Base-by-base conservation (phyloP, 2,888 invertebrate species). In the Ceraclea dissimilis region DNA sequence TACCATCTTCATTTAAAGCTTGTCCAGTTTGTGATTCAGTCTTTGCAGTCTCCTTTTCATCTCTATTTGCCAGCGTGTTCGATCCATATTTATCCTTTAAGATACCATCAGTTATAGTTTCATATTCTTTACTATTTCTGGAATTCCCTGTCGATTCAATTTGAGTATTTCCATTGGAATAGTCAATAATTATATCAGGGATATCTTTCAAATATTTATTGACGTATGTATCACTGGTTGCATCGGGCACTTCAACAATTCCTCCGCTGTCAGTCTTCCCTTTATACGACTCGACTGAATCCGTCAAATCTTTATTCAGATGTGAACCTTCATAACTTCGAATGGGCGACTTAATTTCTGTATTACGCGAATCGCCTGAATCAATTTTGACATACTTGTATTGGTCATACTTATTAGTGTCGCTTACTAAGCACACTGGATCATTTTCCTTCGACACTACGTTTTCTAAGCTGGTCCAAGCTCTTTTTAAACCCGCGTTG, bases 361-460 rank as follows among this genome's bases (percentile, higher is more conserved):
- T 26, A 26, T 26, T 10, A 6, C 10, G 4, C 5, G 26, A 26
- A 4, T 26, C 26, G 4, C 10, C 10, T 4, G 26, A 26, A 4
- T 26, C 26, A 26, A 6, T 10, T 4, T 26, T 26, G 26, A 26
- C 26, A 13, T 39, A n/a, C 13, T 39, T 16, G 5, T 39, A 13
- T 8, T 13, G 8, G 4, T 39, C 39, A 39, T 4, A 13, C 13
- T 39, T 39, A 39, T 16, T 39, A 39, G n/a, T n/a, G n/a, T n/a
- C n/a, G n/a, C 43, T 13, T 43, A 5, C 43, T 2, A 16, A 43
- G 13, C 43, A 43, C 11, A 19, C 19, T 19, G 46, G 20, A 22
- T 68, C 68, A 52, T 64, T 65, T 20, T 68, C 67, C 33, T 59
- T 56, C 2, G 59, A 59, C 10, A 59, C 56, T 19, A 59, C 47